These are phyloP conservation scores for Lasioglossum zephyrum DNA, from an alignment of 2,888 invertebrate species.

Conservation along the genomic window DNA sequence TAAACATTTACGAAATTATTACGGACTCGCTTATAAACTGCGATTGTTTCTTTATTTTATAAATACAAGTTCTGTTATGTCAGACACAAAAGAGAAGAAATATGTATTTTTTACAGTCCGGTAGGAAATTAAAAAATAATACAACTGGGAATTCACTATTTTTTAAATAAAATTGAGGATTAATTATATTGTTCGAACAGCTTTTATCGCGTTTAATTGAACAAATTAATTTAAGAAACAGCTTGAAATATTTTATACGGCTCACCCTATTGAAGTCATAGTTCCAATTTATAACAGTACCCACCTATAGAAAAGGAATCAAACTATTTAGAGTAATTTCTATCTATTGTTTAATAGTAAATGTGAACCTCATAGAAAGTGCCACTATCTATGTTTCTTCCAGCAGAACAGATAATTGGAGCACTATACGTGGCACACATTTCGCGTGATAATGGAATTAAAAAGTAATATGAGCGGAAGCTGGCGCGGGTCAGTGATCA, in stretches of 20 bases:
- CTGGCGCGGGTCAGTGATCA: slow-evolving; percentile 9
- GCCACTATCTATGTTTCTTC: neutral
- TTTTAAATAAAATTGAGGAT: too few species aligned
- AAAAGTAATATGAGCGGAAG: slow-evolving; percentile 21
- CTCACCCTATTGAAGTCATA: neutral
- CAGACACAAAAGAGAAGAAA: too few species aligned
- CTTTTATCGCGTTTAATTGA: neutral
- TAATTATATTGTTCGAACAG: too few species aligned
- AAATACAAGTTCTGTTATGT: too few species aligned
- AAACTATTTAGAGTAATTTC: neutral
- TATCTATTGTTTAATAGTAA: neutral
- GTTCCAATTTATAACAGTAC: neutral
- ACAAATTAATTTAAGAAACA: neutral
- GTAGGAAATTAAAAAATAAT: too few species aligned
- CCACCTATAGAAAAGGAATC: neutral
- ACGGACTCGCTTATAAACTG: too few species aligned
- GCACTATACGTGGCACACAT: slow-evolving; percentile 7
- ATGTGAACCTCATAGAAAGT: neutral
- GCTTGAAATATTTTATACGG: neutral
- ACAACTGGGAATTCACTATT: too few species aligned
- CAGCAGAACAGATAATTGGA: neutral
- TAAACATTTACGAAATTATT: too few species aligned
- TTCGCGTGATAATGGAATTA: slow-evolving; percentile 33
- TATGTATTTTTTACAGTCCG: too few species aligned
- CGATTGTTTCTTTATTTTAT: too few species aligned